Evolutionary conservation across 1,140 invertebrate species (phyloP).

Genomic region (Archegozetes longisetosus): DNA sequence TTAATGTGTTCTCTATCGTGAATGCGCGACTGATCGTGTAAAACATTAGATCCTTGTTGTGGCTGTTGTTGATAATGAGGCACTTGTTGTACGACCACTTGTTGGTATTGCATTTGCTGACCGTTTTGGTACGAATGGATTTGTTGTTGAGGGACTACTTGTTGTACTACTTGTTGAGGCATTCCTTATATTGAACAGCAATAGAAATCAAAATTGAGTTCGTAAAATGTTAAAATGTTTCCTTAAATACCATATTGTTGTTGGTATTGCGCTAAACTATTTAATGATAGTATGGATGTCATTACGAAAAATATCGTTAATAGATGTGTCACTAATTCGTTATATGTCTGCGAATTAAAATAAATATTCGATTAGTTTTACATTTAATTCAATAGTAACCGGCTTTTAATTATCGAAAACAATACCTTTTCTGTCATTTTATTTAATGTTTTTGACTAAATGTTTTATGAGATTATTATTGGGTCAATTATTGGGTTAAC

Average conservation of each 20-base stretch:
- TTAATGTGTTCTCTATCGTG: conserved; percentile 21
- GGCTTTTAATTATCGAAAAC: no score
- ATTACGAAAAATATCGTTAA: no score
- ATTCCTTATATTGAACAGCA: neutral
- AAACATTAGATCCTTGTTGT: conserved; percentile 19
- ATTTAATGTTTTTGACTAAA: no score
- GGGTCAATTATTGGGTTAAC: no score
- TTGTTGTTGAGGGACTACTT: neutral
- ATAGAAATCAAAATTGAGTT: neutral
- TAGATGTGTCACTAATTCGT: no score
- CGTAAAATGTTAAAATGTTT: neutral
- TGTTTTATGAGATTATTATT: no score
- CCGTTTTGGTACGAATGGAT: no score
- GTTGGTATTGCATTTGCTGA: conserved; percentile 4
- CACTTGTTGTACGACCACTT: conserved; percentile 1
- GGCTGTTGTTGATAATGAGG: conserved; percentile 14
- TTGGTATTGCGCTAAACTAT: neutral
- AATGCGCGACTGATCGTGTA: conserved; percentile 21
- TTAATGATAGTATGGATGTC: no score
- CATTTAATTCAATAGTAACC: no score
- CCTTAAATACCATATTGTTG: neutral
- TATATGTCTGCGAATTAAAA: no score
- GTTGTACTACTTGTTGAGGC: neutral
- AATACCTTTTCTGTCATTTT: no score
- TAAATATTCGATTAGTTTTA: no score